Conservation (phyloP, 2,797 vertebrate species). For the Echeneis naucrates region DNA sequence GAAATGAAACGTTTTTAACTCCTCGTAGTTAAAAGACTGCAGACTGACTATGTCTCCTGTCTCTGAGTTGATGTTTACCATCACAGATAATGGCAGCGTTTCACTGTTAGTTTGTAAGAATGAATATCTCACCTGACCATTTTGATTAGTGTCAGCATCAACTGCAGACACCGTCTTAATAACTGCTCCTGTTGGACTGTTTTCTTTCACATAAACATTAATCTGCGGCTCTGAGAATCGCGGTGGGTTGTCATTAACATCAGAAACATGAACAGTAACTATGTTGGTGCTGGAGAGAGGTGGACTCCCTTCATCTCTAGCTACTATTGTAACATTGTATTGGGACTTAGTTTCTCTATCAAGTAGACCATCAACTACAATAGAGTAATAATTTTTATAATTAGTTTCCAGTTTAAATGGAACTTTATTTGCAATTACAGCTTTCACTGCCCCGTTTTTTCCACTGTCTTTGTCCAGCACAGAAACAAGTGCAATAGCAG, state of each 20-base stretch:
- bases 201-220: constrained; percentile 88
- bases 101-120: constrained; percentile 61
- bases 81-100: constrained; percentile 22
- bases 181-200: constrained; percentile 81
- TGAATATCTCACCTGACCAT: constrained; percentile 87
- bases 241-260: constrained; percentile 92
- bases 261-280: constrained; percentile 86
- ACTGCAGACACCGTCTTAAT: constrained; percentile 80
- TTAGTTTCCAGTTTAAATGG: constrained; percentile 89
- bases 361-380: constrained; percentile 85
- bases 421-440: constrained; percentile 79
- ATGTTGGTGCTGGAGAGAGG: constrained; percentile 85
- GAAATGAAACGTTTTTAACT: constrained; percentile 45
- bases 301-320: constrained; percentile 86
- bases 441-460: constrained; percentile 84
- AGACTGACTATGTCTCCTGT: constrained; percentile 65
- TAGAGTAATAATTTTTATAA: constrained; percentile 90
- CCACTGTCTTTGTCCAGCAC: constrained; percentile 90
- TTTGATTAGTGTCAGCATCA: constrained; percentile 87
- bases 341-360: constrained; percentile 87
- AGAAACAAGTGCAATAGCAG: constrained; percentile 89
- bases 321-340: constrained; percentile 88
- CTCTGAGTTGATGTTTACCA: constrained; percentile 67
- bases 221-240: constrained; percentile 82
- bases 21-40: constrained; percentile 68